Conservation (phyloP, 2,888 invertebrate species). For the Drosophila differens region DNA sequence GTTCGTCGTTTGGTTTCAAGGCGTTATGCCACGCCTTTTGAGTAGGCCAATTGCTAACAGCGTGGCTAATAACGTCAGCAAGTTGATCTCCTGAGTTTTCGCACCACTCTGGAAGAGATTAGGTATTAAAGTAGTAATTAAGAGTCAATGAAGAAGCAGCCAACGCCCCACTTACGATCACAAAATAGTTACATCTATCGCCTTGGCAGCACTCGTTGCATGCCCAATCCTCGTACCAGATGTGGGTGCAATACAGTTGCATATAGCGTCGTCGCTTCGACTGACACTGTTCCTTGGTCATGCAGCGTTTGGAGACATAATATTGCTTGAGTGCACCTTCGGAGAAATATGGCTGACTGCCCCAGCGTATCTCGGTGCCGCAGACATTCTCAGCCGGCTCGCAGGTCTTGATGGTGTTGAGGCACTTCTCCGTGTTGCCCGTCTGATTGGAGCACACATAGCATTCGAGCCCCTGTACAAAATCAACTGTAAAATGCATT, state of each 20-base stretch:
- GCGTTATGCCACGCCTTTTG: conserved; percentile 9
- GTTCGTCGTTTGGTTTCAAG: conserved; percentile 20
- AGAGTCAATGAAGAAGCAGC: not conserved
- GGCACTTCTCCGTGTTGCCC: conserved; percentile 95
- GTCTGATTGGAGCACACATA: conserved; percentile 98
- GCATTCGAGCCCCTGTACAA: conserved; percentile 91
- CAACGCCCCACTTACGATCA: conserved; percentile 91
- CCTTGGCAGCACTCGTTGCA: conserved; percentile 98
- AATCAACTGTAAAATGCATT: conserved; percentile 63
- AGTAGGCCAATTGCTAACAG: conserved; percentile 31
- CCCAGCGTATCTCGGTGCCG: conserved; percentile 96
- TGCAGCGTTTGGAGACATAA: conserved; percentile 96
- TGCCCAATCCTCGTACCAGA: conserved; percentile 98
- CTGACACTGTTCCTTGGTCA: conserved; percentile 92
- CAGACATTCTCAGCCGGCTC: conserved; percentile 89
- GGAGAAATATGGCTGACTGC: conserved; percentile 96
- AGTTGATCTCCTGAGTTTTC: conserved; percentile 4
- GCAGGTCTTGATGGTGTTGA: conserved; percentile 96
- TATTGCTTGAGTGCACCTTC: conserved; percentile 96
- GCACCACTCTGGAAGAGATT: conserved; percentile 62
- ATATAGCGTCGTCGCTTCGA: conserved; percentile 89
- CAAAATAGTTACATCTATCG: conserved; percentile 97
- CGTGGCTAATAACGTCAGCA: conserved; percentile 16
- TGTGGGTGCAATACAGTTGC: conserved; percentile 91
- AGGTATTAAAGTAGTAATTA: not conserved